Conservation (phyloP, 2,113 vertebrate genomes). For the Lates calcarifer region DNA sequence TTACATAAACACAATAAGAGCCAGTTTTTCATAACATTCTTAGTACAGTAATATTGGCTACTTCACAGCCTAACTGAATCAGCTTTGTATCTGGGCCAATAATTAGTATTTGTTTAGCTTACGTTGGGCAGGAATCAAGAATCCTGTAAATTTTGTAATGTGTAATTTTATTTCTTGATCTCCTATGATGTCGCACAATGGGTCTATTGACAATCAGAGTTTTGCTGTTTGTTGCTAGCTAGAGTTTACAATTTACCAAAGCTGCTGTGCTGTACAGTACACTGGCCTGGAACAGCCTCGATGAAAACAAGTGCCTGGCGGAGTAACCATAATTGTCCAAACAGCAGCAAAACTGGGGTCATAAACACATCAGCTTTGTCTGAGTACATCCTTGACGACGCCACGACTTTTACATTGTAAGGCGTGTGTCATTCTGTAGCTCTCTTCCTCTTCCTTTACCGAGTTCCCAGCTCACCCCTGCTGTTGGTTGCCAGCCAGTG, state of each 20-base stretch:
- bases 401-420: constrained; percentile 19
- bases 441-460: constrained; percentile 39
- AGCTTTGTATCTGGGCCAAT: not conserved
- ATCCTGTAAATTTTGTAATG: not conserved
- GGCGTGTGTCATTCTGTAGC: not conserved
- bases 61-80: not conserved
- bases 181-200: constrained; percentile 2
- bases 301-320: not conserved
- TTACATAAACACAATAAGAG: constrained; percentile 16
- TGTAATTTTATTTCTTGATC: constrained; percentile 1
- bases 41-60: not conserved
- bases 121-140: constrained; percentile 1
- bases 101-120: not conserved
- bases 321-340: not conserved
- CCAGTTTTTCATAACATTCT: not conserved
- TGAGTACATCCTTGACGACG: not conserved
- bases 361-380: constrained; percentile 15
- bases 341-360: constrained; percentile 3
- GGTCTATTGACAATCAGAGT: constrained; percentile 12
- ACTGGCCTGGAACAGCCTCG: not conserved
- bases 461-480: constrained; percentile 28
- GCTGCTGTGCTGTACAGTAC: not conserved
- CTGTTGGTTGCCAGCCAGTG: constrained; percentile 39
- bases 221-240: not conserved
- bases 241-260: not conserved